Percentiles rank a stretch among this genome's conserved stretches.
Conservation (phyloP, 1,140 invertebrate genomes). For the Drosophila simulans region DNA sequence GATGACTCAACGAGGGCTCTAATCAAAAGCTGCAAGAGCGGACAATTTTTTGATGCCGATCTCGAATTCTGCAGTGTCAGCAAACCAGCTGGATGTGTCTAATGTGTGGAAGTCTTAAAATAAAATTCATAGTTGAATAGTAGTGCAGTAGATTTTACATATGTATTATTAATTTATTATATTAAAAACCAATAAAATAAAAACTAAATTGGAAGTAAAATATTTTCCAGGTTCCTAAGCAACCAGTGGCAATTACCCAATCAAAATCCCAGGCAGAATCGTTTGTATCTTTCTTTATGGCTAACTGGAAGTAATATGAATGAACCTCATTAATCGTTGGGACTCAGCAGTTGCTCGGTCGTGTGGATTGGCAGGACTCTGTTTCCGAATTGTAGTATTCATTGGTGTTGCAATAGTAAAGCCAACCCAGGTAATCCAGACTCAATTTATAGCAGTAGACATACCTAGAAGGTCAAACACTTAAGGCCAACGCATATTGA, state of each 20-base stretch:
- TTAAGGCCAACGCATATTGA: background rate
- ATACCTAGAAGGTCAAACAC: constrained; percentile 42
- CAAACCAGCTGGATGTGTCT: constrained; percentile 7
- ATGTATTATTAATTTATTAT: background rate
- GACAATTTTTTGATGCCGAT: constrained; percentile 5
- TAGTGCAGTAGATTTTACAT: background rate
- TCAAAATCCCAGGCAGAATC: too few species aligned
- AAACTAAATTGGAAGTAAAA: background rate
- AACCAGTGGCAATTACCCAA: background rate
- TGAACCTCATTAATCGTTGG: background rate
- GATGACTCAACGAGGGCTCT: background rate
- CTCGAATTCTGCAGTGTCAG: background rate
- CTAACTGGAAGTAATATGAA: background rate
- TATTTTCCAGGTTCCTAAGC: background rate
- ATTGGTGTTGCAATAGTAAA: constrained; percentile 52
- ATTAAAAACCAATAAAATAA: too few species aligned
- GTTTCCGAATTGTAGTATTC: constrained; percentile 55
- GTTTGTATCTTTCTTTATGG: background rate
- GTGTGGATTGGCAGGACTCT: constrained; percentile 27
- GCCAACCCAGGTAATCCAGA: constrained; percentile 57
- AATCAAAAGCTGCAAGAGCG: constrained; percentile 12
- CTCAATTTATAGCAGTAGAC: constrained; percentile 59
- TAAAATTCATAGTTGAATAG: background rate
- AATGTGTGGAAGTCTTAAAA: background rate
- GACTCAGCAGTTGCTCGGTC: constrained; percentile 47